Percentiles rank a stretch among this genome's conserved stretches.
Evolutionary conservation across 2,888 invertebrate genomes (phyloP).

Genomic region (Stenurella melanura): DNA sequence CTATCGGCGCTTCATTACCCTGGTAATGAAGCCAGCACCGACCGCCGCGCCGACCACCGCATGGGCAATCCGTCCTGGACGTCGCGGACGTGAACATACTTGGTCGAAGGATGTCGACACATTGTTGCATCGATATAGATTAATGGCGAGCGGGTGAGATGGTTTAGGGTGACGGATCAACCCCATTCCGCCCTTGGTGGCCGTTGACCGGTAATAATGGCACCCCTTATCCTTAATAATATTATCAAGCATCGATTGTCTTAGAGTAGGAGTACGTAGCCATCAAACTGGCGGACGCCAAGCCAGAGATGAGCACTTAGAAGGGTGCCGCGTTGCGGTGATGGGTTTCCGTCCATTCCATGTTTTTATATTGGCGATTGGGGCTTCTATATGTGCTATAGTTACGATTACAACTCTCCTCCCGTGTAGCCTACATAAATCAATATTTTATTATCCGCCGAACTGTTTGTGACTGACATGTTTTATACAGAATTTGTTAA

Average conservation of each 20-base stretch:
- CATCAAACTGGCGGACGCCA: slow-evolving; percentile 67
- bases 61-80: slow-evolving; percentile 43
- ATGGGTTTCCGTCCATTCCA: slow-evolving; percentile 61
- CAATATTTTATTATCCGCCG: slow-evolving; percentile 69
- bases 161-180: slow-evolving; percentile 48
- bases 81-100: slow-evolving; percentile 28
- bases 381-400: slow-evolving; percentile 56
- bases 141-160: slow-evolving; percentile 60
- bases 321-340: slow-evolving; percentile 60
- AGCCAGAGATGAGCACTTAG: slow-evolving; percentile 65
- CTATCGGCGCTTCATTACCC: slow-evolving; percentile 69
- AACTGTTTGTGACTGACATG: slow-evolving; percentile 66
- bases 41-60: slow-evolving; percentile 27
- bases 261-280: slow-evolving; percentile 63
- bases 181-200: slow-evolving; percentile 60
- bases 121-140: slow-evolving; percentile 69
- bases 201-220: slow-evolving; percentile 65
- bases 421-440: slow-evolving; percentile 65
- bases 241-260: slow-evolving; percentile 67
- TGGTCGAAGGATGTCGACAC: slow-evolving; percentile 62
- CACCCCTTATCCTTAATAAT: slow-evolving; percentile 65
- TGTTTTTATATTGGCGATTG: slow-evolving; percentile 55
- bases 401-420: slow-evolving; percentile 66
- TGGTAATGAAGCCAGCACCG: slow-evolving; percentile 65
- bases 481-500: slow-evolving; percentile 67